A percentile compares a stretch with the other conserved stretches of the same genome.
These are phyloP conservation scores for Moxostoma hubbsi DNA, from an alignment of 2,797 vertebrate species.

Conservation along the genomic window DNA sequence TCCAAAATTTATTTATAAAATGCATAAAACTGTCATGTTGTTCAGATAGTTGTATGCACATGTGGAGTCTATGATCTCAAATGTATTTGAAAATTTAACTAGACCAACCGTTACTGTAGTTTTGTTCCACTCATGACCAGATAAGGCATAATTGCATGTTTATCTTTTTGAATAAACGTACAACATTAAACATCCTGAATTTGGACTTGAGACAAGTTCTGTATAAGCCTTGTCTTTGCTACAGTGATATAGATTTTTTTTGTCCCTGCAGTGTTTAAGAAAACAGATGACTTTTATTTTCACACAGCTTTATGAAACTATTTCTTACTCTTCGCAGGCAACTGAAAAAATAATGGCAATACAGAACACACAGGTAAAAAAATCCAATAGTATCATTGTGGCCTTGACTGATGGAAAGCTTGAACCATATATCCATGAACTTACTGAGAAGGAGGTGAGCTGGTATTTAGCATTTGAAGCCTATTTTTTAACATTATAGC, in stretches of 20 bases:
- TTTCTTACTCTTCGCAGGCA: constrained; percentile 66
- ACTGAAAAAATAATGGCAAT: constrained; percentile 85
- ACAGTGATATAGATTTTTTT: background rate
- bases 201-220: background rate
- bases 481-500: background rate
- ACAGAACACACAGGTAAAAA: constrained; percentile 69
- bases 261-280: background rate
- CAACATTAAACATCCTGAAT: background rate
- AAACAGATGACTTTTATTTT: background rate
- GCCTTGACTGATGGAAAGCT: constrained; percentile 93
- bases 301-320: background rate
- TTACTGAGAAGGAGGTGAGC: constrained; percentile 83
- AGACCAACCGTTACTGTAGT: background rate
- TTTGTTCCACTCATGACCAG: constrained; percentile 12
- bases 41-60: too few relatives aligned
- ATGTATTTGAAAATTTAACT: background rate
- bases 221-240: background rate
- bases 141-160: constrained; percentile 49
- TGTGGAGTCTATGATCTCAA: too few relatives aligned
- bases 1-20: too few relatives aligned
- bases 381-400: constrained; percentile 90
- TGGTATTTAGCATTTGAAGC: background rate
- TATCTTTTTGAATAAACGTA: constrained; percentile 31
- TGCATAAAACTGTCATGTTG: too few relatives aligned
- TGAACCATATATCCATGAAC: constrained; percentile 76